Conservation (phyloP, 2,797 vertebrate genomes). For the Anas georgica region DNA sequence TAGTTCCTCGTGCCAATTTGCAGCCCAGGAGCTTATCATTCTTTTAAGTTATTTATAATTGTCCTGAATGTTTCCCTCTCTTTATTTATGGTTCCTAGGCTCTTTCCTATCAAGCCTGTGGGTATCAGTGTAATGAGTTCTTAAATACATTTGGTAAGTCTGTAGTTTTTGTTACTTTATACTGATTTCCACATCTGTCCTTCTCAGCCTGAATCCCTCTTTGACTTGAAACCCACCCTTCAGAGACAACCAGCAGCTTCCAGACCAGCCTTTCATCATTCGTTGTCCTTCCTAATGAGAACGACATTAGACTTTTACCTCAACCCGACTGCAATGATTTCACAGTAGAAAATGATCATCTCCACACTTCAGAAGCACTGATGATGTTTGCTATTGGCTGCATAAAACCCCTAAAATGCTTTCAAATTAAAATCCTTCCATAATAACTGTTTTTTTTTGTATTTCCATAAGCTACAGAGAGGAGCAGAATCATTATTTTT, state of each 20-base stretch:
- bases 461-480: not conserved
- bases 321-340: not conserved
- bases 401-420: not conserved
- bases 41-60: slow-evolving; percentile 59
- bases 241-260: slow-evolving; percentile 1
- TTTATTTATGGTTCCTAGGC: slow-evolving; percentile 50
- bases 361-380: not conserved
- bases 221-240: slow-evolving; percentile 13
- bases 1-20: slow-evolving; percentile 48
- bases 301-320: not conserved
- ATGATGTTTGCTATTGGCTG: not conserved
- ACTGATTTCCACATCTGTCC: slow-evolving; percentile 1
- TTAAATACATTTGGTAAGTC: not conserved
- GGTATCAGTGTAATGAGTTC: not conserved
- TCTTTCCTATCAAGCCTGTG: not conserved
- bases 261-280: slow-evolving; percentile 12
- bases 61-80: slow-evolving; percentile 20
- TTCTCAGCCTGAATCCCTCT: not conserved
- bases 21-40: slow-evolving; percentile 37
- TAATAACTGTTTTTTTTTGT: not conserved
- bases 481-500: not conserved
- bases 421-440: not conserved
- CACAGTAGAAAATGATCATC: not conserved
- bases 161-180: not conserved
- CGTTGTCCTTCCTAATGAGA: slow-evolving; percentile 1